Percentiles rank a stretch among this genome's conserved stretches.
Evolutionary conservation across 2,113 vertebrate genomes (phyloP).

Genomic region (Oncorhynchus gorbuscha): DNA sequence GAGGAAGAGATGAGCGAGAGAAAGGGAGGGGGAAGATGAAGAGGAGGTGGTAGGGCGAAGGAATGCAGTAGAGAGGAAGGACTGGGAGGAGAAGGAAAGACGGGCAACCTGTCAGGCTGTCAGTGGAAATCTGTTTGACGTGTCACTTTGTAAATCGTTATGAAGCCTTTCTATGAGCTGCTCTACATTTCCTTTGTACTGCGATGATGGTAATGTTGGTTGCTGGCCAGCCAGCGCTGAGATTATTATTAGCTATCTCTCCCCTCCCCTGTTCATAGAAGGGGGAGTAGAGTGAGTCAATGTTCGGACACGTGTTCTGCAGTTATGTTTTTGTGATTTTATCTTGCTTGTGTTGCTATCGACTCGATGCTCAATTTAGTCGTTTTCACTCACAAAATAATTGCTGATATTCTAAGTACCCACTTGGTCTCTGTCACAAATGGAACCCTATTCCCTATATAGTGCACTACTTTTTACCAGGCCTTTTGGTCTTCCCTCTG

Average conservation of each 20-base stretch:
- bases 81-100: background rate
- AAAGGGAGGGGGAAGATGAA: background rate
- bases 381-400: background rate
- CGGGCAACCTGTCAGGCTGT: conserved; percentile 80
- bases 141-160: conserved; percentile 95
- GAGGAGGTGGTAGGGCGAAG: conserved; percentile 28
- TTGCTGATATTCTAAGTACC: no score
- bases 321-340: background rate
- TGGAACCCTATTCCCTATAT: no score
- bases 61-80: background rate
- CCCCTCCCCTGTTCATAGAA: conserved; percentile 48
- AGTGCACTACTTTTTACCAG: background rate
- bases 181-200: conserved; percentile 67
- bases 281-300: conserved; percentile 18
- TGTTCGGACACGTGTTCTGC: background rate
- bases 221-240: conserved; percentile 68
- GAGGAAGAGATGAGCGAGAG: no score
- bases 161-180: conserved; percentile 81
- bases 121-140: conserved; percentile 87
- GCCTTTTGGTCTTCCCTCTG: no score
- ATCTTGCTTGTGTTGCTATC: background rate
- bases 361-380: background rate
- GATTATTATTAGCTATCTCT: conserved; percentile 63
- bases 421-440: no score
- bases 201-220: conserved; percentile 71